phyloP scores from a whole-genome alignment of 2,797 vertebrate species.

The Acropternis orthonyx region DNA sequence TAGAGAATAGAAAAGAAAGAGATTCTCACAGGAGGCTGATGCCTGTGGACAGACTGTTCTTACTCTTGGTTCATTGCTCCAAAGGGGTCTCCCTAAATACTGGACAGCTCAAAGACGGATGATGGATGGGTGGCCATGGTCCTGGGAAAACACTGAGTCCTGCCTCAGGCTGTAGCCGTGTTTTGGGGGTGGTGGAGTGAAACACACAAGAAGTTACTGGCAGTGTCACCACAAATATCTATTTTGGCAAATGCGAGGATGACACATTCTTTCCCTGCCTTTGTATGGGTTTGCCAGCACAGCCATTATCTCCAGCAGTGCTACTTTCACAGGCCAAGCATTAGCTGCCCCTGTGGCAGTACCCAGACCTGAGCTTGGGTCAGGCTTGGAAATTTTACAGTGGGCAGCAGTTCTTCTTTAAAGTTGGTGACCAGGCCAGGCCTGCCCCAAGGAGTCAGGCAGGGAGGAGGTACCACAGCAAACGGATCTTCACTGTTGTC shows the following conservation, averaged over 20 bases:
- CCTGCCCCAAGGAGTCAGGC: neutral
- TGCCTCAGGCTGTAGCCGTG: neutral
- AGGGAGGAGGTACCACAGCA: neutral
- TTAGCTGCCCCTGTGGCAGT: neutral
- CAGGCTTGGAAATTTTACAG: neutral
- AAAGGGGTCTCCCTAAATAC: neutral
- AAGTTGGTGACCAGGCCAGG: neutral
- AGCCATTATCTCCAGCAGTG: neutral
- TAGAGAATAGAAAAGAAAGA: neutral
- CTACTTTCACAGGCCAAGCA: neutral
- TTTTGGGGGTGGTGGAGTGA: neutral
- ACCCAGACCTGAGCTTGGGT: neutral
- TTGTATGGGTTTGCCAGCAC: neutral
- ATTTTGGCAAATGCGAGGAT: neutral
- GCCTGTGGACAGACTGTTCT: neutral
- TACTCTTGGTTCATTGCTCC: neutral
- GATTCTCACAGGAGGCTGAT: neutral
- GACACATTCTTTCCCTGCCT: neutral
- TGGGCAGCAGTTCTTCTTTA: neutral
- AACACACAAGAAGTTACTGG: neutral
- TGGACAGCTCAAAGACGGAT: neutral
- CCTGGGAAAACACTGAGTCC: neutral
- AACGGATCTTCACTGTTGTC: neutral
- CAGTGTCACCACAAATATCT: conserved; percentile 32
- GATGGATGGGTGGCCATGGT: neutral